A percentile compares a stretch with the other conserved stretches of the same genome.
Evolutionary conservation across 2,888 invertebrate genomes (phyloP).

Genomic region (Choreutis nemorana): DNA sequence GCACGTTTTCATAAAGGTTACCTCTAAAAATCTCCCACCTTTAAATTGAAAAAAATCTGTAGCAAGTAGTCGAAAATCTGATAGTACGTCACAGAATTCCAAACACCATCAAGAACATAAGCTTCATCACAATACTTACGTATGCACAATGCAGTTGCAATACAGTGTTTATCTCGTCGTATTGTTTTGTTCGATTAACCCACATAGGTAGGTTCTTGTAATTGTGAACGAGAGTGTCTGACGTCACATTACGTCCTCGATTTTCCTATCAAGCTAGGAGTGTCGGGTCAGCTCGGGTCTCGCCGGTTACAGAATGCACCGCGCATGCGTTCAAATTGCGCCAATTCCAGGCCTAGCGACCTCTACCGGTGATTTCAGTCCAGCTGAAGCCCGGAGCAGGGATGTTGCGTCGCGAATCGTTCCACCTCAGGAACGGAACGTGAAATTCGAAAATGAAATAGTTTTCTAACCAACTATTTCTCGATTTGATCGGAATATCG

Average conservation of each 20-base stretch:
- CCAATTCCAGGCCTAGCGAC: slow-evolving; percentile 59
- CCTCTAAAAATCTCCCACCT: too few relatives aligned
- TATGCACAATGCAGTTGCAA: too few relatives aligned
- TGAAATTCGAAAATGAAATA: slow-evolving; percentile 49
- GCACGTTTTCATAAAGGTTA: too few relatives aligned
- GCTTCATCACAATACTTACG: too few relatives aligned
- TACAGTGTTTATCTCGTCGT: slow-evolving; percentile 1
- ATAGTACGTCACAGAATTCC: too few relatives aligned
- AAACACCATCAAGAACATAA: too few relatives aligned
- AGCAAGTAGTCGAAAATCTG: too few relatives aligned
- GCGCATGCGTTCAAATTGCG: slow-evolving; percentile 62
- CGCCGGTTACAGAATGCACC: slow-evolving; percentile 42
- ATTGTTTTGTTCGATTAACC: too few relatives aligned
- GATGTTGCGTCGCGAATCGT: slow-evolving; percentile 46
- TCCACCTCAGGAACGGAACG: slow-evolving; percentile 34
- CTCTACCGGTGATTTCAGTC: slow-evolving; percentile 50
- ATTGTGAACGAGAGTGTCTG: slow-evolving; percentile 45
- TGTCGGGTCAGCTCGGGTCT: slow-evolving; percentile 50
- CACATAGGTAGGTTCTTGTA: slow-evolving; percentile 22
- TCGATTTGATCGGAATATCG: too few relatives aligned
- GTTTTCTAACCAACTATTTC: too few relatives aligned
- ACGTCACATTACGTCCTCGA: slow-evolving; percentile 63
- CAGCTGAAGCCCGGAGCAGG: slow-evolving; percentile 33
- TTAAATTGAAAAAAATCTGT: too few relatives aligned
- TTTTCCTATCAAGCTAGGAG: slow-evolving; percentile 57